Conservation (phyloP, 1,140 invertebrate genomes). For the Lucilia sericata region DNA sequence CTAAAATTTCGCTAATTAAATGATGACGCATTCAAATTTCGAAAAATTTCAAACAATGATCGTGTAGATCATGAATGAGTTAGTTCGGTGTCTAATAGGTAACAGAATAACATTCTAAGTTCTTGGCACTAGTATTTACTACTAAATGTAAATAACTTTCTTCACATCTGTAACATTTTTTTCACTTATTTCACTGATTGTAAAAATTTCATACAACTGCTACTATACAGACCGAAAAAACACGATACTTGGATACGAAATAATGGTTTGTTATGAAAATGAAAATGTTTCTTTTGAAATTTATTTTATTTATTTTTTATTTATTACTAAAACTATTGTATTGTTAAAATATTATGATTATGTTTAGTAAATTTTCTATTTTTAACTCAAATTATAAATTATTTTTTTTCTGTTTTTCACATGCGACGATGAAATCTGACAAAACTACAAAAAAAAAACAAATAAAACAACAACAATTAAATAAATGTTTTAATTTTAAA, state of each 20-base stretch:
- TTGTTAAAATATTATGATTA: conserved; percentile 2
- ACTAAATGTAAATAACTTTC: too few species aligned
- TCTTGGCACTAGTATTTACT: too few species aligned
- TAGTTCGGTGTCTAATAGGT: too few species aligned
- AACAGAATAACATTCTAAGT: too few species aligned
- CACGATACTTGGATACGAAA: not conserved
- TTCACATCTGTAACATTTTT: too few species aligned
- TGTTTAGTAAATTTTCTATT: conserved; percentile 2
- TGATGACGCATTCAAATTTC: too few species aligned
- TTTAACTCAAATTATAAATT: not conserved
- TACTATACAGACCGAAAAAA: not conserved
- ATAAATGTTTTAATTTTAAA: not conserved
- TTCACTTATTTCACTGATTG: too few species aligned
- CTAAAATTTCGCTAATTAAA: too few species aligned
- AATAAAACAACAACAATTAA: not conserved
- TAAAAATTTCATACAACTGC: too few species aligned
- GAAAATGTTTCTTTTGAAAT: not conserved
- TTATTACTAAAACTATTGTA: not conserved
- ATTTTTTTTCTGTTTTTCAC: conserved; percentile 14
- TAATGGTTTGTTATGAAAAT: not conserved
- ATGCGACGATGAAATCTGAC: not conserved
- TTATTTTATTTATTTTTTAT: not conserved
- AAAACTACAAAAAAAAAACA: not conserved
- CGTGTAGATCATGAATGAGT: too few species aligned
- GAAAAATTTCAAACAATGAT: too few species aligned